Evolutionary conservation across 2,113 vertebrate species (phyloP).

Genomic region (Pelusios castaneus): DNA sequence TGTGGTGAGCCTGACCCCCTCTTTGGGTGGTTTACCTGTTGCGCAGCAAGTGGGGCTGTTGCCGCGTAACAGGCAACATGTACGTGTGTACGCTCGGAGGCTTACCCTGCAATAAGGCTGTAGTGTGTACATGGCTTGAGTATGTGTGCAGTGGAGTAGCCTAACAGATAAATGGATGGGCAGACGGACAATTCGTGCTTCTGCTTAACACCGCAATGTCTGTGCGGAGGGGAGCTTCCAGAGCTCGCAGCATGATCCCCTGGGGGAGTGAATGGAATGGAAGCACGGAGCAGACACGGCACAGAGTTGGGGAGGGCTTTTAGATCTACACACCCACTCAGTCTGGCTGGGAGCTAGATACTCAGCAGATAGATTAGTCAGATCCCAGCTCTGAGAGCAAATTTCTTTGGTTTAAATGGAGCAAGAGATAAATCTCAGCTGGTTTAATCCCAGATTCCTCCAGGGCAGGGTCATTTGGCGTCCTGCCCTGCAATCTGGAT

Average conservation of each 20-base stretch:
- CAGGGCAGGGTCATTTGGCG: neutral
- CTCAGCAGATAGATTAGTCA: neutral
- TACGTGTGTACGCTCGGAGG: too few species aligned
- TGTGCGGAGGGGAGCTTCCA: neutral
- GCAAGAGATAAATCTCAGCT: neutral
- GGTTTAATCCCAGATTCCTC: neutral
- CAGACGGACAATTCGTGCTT: neutral
- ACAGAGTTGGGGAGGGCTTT: too few species aligned
- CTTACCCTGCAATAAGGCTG: too few species aligned
- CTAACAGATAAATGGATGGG: rapidly evolving
- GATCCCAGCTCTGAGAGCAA: neutral
- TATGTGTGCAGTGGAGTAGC: neutral
- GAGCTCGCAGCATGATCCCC: neutral
- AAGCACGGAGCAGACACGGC: neutral
- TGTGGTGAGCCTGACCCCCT: too few species aligned
- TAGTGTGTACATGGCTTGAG: too few species aligned
- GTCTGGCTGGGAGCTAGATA: neutral
- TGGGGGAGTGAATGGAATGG: neutral
- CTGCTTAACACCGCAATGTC: neutral
- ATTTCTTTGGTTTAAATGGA: neutral
- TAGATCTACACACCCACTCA: neutral
- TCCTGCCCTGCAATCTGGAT: neutral
- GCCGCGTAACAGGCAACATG: too few species aligned
- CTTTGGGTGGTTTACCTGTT: too few species aligned
- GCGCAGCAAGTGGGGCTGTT: too few species aligned